phyloP scores from a whole-genome alignment of 2,797 vertebrate genomes.

The Eurystomus glaucurus region DNA sequence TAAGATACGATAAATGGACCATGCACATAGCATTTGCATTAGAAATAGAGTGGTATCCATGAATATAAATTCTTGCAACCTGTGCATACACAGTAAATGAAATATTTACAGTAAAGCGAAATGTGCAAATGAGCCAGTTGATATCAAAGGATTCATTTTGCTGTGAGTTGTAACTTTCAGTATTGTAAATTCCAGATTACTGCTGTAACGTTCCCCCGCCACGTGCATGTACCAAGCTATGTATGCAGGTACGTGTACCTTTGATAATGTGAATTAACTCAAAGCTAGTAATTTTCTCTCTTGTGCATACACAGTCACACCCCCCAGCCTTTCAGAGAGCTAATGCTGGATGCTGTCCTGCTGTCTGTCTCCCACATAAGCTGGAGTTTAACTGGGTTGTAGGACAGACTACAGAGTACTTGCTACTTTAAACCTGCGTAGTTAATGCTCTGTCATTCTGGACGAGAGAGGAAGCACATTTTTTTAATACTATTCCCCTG shows the following conservation, averaged over 20 bases:
- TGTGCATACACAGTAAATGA: background rate
- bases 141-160: slow-evolving; percentile 1
- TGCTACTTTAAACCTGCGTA: background rate
- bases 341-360: background rate
- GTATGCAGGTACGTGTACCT: background rate
- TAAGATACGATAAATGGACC: background rate
- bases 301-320: fast-evolving
- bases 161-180: background rate
- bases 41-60: background rate
- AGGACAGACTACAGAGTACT: background rate
- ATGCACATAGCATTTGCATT: background rate
- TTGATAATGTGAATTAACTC: background rate
- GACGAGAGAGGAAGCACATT: background rate
- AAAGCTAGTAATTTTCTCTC: background rate
- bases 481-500: background rate
- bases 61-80: background rate
- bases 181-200: background rate
- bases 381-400: background rate
- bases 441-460: background rate
- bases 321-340: background rate
- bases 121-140: background rate
- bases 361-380: background rate
- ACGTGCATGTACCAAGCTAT: fast-evolving
- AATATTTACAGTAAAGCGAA: background rate
- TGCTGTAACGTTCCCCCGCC: background rate